Evolutionary conservation across 2,797 vertebrate genomes (phyloP).

Genomic region (Pempheris klunzingeri): DNA sequence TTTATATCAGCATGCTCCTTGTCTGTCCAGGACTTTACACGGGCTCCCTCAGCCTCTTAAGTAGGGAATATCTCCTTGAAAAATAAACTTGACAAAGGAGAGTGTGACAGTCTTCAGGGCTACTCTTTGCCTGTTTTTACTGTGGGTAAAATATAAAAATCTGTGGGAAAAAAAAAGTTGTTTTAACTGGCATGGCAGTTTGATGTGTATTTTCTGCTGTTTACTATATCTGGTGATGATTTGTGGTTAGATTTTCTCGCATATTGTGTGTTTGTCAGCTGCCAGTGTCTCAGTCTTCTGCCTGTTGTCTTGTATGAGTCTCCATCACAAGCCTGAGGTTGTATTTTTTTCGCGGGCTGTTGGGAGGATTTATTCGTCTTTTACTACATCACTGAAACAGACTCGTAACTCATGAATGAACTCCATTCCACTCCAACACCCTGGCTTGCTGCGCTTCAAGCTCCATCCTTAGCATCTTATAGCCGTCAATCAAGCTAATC

Average conservation of each 20-base stretch:
- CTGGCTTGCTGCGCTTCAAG: slow-evolving; percentile 67
- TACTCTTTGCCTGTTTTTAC: slow-evolving; percentile 57
- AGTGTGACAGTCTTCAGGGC: slow-evolving; percentile 65
- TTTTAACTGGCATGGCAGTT: slow-evolving; percentile 64
- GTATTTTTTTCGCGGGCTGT: slow-evolving; percentile 81
- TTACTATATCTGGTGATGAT: slow-evolving; percentile 67
- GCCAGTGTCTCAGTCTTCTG: slow-evolving; percentile 65
- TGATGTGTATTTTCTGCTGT: slow-evolving; percentile 71
- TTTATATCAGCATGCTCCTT: slow-evolving; percentile 79
- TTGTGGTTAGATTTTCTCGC: slow-evolving; percentile 71
- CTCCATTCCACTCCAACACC: slow-evolving; percentile 79
- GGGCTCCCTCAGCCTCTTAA: slow-evolving; percentile 71
- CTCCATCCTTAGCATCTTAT: slow-evolving; percentile 83
- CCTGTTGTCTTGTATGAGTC: slow-evolving; percentile 75
- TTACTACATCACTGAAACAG: slow-evolving; percentile 84
- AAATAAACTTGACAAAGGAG: slow-evolving; percentile 75
- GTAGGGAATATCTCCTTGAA: slow-evolving; percentile 76
- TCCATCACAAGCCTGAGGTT: slow-evolving; percentile 76
- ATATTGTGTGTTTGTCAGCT: slow-evolving; percentile 68
- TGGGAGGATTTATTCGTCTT: slow-evolving; percentile 84
- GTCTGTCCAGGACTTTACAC: slow-evolving; percentile 68
- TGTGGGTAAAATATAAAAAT: slow-evolving; percentile 63
- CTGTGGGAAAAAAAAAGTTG: slow-evolving; percentile 35
- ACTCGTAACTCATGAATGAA: slow-evolving; percentile 88
- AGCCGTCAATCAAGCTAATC: slow-evolving; percentile 86